Evolutionary conservation across 2,113 vertebrate species (phyloP).

Genomic region (Upupa epops): DNA sequence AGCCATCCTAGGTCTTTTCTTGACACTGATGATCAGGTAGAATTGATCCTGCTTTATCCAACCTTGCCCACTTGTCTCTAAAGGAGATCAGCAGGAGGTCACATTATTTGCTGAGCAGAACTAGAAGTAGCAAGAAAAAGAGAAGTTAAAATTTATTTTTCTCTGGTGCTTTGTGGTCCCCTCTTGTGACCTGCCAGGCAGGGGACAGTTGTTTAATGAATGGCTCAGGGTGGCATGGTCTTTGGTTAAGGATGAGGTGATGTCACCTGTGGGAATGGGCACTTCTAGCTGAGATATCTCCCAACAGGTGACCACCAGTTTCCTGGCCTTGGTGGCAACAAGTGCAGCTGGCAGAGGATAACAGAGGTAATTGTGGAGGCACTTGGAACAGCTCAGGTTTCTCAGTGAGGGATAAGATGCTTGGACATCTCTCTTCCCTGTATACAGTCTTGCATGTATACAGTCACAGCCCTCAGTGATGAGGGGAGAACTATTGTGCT

Average conservation of each 20-base stretch:
- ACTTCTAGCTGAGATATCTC: neutral
- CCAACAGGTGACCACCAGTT: neutral
- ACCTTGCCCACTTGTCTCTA: neutral
- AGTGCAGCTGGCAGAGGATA: neutral
- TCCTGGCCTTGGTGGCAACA: neutral
- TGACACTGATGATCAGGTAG: neutral
- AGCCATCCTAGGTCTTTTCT: neutral
- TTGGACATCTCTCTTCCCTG: neutral
- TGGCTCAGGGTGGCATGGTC: neutral
- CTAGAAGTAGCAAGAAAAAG: neutral
- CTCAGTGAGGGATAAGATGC: neutral
- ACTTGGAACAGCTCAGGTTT: neutral
- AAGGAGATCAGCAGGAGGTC: neutral
- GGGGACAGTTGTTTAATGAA: neutral
- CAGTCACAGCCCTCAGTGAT: neutral
- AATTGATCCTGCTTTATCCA: neutral
- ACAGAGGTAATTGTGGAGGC: neutral
- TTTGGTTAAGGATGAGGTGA: neutral
- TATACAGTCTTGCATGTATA: fast-evolving
- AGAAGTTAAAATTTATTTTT: neutral
- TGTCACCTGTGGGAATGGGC: neutral
- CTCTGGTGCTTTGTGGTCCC: neutral
- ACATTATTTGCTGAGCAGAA: neutral
- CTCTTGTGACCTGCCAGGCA: neutral
- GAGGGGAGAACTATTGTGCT: neutral